Conservation (phyloP, 2,888 invertebrate species). For the Meganola albula region DNA sequence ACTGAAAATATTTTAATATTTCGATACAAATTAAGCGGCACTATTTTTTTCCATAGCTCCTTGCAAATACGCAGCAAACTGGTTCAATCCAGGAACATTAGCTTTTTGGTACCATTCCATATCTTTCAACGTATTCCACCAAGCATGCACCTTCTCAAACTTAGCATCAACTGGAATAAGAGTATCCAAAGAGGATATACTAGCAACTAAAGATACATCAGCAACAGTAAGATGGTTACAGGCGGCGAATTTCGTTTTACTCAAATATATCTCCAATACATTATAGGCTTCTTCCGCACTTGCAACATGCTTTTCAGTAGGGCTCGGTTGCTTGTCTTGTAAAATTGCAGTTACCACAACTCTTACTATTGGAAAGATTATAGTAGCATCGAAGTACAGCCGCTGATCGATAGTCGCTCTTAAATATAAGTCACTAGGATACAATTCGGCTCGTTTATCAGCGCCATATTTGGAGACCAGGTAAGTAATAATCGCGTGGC, state of each 20-base stretch:
- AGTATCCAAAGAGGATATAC: constrained; percentile 29
- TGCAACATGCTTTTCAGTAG: constrained; percentile 21
- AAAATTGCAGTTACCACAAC: constrained; percentile 14
- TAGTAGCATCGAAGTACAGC: constrained; percentile 34
- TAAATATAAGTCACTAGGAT: constrained; percentile 34
- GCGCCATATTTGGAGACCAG: constrained; percentile 44
- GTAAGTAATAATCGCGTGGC: constrained; percentile 44
- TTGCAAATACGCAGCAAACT: constrained; percentile 15
- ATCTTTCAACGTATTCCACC: constrained; percentile 29
- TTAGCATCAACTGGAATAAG: constrained; percentile 33
- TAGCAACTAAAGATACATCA: constrained; percentile 37
- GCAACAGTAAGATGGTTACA: constrained; percentile 37
- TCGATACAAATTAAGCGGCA: too few species aligned
- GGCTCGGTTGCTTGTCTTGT: constrained; percentile 13
- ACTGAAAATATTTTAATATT: background rate
- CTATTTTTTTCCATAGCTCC: constrained; percentile 13
- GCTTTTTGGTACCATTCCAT: constrained; percentile 36
- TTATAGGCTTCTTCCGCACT: constrained; percentile 34
- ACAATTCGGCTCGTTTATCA: constrained; percentile 31
- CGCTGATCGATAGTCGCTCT: constrained; percentile 38
- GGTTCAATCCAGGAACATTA: constrained; percentile 32
- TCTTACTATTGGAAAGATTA: constrained; percentile 27
- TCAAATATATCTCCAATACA: constrained; percentile 38
- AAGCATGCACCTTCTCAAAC: constrained; percentile 30
- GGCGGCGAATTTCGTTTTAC: constrained; percentile 31